phyloP scores from a whole-genome alignment of 2,888 invertebrate species.

The Archips xylosteana region DNA sequence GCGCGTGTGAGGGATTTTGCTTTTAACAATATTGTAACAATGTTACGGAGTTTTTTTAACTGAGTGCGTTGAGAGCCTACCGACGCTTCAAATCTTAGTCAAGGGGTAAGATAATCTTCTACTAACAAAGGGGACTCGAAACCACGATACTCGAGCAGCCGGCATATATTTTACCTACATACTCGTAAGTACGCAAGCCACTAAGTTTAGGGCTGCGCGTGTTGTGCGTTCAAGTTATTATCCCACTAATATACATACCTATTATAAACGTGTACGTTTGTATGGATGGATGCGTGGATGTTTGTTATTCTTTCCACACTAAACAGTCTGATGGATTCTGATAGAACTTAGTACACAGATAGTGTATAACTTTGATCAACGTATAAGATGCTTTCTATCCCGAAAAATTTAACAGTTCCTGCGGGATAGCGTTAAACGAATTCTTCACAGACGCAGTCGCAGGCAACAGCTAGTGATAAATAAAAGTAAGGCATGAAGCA shows the following conservation, averaged over 20 bases:
- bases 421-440: no score
- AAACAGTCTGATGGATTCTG: no score
- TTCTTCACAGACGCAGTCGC: no score
- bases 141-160: not conserved
- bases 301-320: no score
- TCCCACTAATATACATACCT: no score
- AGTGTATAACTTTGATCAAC: no score
- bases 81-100: not conserved
- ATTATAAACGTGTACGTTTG: no score
- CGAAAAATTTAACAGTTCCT: no score
- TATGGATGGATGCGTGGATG: no score
- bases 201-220: slow-evolving; percentile 16
- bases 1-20: not conserved
- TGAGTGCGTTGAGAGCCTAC: slow-evolving; percentile 3
- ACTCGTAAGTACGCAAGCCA: slow-evolving; percentile 9
- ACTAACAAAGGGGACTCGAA: slow-evolving; percentile 23
- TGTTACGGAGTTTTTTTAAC: slow-evolving; percentile 22
- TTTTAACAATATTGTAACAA: not conserved
- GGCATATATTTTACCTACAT: not conserved
- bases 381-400: no score
- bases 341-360: no score
- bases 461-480: not conserved
- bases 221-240: not conserved
- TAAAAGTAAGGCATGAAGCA: not conserved
- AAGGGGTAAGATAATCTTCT: slow-evolving; percentile 22